Conservation (phyloP, 35 echinoderm and acorn worm genomes). For the Anneissia japonica region DNA sequence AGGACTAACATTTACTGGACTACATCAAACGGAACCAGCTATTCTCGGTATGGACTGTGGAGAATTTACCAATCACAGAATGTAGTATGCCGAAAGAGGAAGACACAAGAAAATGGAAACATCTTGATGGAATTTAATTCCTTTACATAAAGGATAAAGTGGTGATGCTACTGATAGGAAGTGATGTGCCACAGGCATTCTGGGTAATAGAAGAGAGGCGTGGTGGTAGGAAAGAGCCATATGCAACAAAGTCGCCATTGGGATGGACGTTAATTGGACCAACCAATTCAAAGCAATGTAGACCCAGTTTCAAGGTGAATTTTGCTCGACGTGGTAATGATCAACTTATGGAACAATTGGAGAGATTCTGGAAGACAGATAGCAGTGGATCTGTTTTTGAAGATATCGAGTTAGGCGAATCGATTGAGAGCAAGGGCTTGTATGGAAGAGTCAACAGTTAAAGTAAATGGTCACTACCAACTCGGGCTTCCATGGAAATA, state of each 20-base stretch:
- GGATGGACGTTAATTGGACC: slow-evolving; percentile 7
- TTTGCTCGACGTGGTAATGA: too few species aligned
- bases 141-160: background rate
- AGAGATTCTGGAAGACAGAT: too few species aligned
- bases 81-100: background rate
- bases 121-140: slow-evolving; percentile 8
- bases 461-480: too few species aligned
- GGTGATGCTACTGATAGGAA: background rate
- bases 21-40: background rate
- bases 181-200: slow-evolving; percentile 6
- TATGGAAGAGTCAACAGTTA: too few species aligned
- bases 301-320: too few species aligned
- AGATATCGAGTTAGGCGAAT: too few species aligned
- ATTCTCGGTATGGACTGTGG: background rate
- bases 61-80: background rate
- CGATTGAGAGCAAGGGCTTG: too few species aligned
- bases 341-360: too few species aligned
- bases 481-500: too few species aligned
- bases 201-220: slow-evolving; percentile 8
- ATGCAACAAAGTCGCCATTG: background rate
- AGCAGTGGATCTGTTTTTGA: too few species aligned
- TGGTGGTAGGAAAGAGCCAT: background rate
- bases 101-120: background rate
- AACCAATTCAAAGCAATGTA: too few species aligned
- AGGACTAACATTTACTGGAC: background rate